Conservation (phyloP, 2,797 vertebrate genomes). For the Gymnoscopelus microlampas region DNA sequence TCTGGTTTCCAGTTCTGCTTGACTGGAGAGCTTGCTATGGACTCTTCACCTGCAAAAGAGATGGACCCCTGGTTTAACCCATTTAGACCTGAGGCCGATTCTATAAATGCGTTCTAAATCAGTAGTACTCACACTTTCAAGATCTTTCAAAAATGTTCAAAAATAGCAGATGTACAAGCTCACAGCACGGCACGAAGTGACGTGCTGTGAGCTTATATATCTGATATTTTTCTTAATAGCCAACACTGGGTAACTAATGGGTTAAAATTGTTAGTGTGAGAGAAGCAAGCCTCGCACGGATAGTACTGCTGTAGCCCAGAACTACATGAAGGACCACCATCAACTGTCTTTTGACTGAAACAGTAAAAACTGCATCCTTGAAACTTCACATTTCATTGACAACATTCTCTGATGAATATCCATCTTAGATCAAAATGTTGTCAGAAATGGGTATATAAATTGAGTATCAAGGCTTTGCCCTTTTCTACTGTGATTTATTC, state of each 20-base stretch:
- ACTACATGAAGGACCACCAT: constrained; percentile 1
- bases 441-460: neutral
- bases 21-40: neutral
- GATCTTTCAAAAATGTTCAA: no score
- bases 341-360: constrained; percentile 46
- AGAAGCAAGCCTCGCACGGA: constrained; percentile 1
- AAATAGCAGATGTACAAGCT: no score
- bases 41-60: neutral
- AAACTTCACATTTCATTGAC: constrained; percentile 14
- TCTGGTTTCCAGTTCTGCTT: neutral
- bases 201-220: no score
- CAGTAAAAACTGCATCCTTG: constrained; percentile 28
- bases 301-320: neutral
- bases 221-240: no score
- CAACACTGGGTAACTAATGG: neutral
- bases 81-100: neutral
- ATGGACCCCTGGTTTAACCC: neutral
- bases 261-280: neutral
- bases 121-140: no score
- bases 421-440: constrained; percentile 16
- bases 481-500: constrained; percentile 17
- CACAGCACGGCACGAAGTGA: no score
- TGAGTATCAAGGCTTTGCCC: constrained; percentile 25
- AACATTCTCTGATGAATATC: constrained; percentile 14
- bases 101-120: no score